Evolutionary conservation across 2,888 invertebrate genomes (phyloP).

Genomic region (Nephrotoma appendiculata): DNA sequence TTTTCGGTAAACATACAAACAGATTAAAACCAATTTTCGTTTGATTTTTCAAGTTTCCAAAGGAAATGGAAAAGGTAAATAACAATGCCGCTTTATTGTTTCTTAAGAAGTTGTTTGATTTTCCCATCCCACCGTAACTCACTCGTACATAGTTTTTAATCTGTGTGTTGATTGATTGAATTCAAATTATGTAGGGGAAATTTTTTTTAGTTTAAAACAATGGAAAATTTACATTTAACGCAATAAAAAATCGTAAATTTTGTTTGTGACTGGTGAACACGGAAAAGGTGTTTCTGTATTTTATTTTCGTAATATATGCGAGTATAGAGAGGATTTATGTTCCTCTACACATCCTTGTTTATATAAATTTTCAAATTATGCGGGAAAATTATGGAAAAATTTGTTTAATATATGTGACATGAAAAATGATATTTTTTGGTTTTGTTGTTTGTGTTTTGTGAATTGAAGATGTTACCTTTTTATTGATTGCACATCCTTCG

Average conservation of each 20-base stretch:
- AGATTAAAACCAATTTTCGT: neutral
- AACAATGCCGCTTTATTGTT: neutral
- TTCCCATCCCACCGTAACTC: neutral
- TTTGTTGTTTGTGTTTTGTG: neutral
- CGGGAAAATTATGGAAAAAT: neutral
- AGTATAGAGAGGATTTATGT: neutral
- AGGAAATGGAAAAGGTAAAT: neutral
- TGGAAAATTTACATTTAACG: neutral
- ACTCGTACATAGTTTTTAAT: neutral
- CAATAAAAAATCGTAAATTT: neutral
- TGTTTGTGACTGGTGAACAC: neutral
- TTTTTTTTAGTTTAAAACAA: neutral
- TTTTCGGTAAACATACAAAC: neutral
- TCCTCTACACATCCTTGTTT: neutral
- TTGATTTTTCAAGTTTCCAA: neutral
- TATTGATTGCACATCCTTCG: neutral
- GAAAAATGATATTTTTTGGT: neutral
- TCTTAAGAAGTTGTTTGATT: neutral
- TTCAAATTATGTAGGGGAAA: neutral
- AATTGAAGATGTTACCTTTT: neutral
- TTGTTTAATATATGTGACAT: neutral
- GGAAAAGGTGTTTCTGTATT: neutral
- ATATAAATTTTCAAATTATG: neutral
- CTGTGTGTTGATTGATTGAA: neutral
- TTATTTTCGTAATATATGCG: neutral